A percentile compares a stretch with the other conserved stretches of the same genome.
These are phyloP conservation scores for Eupleurogrammus muticus DNA, from an alignment of 2,797 vertebrate species.

Conservation along the genomic window DNA sequence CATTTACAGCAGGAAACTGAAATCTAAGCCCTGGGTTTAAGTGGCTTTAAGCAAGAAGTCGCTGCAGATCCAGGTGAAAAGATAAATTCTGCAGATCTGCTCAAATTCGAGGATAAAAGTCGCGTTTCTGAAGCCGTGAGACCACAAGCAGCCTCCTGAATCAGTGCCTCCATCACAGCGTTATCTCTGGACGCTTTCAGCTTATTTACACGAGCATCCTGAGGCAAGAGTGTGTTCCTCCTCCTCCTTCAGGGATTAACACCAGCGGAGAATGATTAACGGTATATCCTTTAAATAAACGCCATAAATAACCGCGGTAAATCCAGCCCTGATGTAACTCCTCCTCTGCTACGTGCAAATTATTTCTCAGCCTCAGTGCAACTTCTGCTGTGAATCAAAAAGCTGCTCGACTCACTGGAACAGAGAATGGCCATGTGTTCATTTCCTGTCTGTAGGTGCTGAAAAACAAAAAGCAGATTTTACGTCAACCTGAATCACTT, in stretches of 20 bases:
- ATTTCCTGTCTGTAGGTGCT: neutral
- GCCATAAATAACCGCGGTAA: conserved; percentile 14
- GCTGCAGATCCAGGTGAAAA: too few relatives aligned
- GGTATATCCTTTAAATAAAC: conserved; percentile 11
- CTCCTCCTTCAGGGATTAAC: conserved; percentile 27
- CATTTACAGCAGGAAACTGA: too few relatives aligned
- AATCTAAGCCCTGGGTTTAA: too few relatives aligned
- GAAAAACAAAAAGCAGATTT: neutral
- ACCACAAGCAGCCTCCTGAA: conserved; percentile 1
- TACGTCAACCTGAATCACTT: neutral
- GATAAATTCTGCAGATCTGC: too few relatives aligned
- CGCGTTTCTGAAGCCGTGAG: neutral
- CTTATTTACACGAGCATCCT: conserved; percentile 8
- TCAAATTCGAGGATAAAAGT: neutral
- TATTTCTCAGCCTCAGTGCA: neutral
- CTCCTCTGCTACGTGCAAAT: neutral
- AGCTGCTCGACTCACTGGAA: too few relatives aligned
- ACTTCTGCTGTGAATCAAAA: neutral
- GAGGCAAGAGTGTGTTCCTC: conserved; percentile 4
- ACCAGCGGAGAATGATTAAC: conserved; percentile 8
- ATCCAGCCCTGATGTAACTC: conserved; percentile 11
- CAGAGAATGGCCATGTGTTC: neutral
- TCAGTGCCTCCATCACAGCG: neutral
- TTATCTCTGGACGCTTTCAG: neutral
- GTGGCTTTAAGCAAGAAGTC: too few relatives aligned